Conservation (phyloP, 2,113 vertebrate species). For the Eurypyga helias region DNA sequence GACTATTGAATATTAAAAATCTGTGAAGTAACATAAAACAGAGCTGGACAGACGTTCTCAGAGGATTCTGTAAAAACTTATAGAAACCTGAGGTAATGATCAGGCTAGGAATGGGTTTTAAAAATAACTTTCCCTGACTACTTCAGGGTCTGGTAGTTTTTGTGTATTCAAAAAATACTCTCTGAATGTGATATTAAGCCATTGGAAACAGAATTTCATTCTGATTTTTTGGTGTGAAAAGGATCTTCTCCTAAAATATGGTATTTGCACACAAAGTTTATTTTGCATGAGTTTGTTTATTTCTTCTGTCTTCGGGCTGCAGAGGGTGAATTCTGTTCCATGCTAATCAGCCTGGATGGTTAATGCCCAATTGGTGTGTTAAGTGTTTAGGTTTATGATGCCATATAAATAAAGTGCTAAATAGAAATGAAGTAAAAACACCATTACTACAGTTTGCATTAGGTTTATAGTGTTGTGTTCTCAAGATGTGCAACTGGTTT, state of each 20-base stretch:
- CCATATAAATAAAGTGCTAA: background rate
- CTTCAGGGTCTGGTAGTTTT: background rate
- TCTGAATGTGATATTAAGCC: background rate
- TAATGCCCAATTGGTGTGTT: constrained; percentile 1
- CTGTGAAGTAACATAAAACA: constrained; percentile 69
- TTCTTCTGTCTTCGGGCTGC: background rate
- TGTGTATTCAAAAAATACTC: background rate
- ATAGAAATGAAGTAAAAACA: constrained; percentile 46
- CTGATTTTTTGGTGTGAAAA: background rate
- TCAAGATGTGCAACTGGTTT: constrained; percentile 48
- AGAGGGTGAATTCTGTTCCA: background rate
- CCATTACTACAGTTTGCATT: constrained; percentile 43
- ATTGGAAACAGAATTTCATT: background rate
- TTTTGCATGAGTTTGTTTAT: constrained; percentile 9
- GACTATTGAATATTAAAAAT: constrained; percentile 70
- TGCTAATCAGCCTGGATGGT: constrained; percentile 26
- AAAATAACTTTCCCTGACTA: constrained; percentile 45
- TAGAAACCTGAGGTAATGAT: constrained; percentile 26
- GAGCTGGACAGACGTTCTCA: constrained; percentile 30
- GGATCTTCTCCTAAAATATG: background rate
- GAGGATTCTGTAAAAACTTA: constrained; percentile 54
- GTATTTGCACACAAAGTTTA: background rate
- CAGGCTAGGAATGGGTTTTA: background rate
- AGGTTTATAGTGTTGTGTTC: constrained; percentile 42
- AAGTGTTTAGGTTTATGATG: constrained; percentile 14